phyloP scores from a whole-genome alignment of 2,888 invertebrate genomes.

The Phanerotoma sp. region DNA sequence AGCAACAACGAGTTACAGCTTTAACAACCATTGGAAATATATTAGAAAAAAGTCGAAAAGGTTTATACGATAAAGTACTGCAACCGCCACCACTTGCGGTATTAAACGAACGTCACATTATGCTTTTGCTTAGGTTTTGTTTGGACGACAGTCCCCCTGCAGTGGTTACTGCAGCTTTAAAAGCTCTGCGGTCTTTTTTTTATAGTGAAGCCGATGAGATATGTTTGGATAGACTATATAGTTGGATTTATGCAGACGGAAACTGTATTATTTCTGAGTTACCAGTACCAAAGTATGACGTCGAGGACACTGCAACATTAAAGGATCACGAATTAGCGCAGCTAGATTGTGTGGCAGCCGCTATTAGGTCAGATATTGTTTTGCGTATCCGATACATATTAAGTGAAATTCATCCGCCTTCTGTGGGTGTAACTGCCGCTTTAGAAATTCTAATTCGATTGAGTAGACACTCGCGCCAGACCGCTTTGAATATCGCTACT shows the following conservation, averaged over 20 bases:
- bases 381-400: conserved; percentile 79
- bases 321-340: conserved; percentile 87
- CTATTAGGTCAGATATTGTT: conserved; percentile 74
- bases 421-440: conserved; percentile 72
- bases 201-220: conserved; percentile 79
- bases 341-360: conserved; percentile 75
- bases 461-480: conserved; percentile 73
- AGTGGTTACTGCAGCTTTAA: conserved; percentile 74
- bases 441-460: conserved; percentile 79
- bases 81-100: conserved; percentile 67
- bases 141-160: conserved; percentile 79
- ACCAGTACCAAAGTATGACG: conserved; percentile 49
- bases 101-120: conserved; percentile 68
- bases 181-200: conserved; percentile 73
- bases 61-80: conserved; percentile 75
- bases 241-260: conserved; percentile 59
- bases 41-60: conserved; percentile 69
- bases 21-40: conserved; percentile 80
- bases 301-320: conserved; percentile 65
- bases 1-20: conserved; percentile 81
- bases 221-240: conserved; percentile 69
- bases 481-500: conserved; percentile 65
- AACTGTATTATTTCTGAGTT: conserved; percentile 46
- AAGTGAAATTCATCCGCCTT: conserved; percentile 68
- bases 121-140: conserved; percentile 80